Evolutionary conservation across 2,888 invertebrate species (phyloP).

Genomic region (Ormyrus pomaceus): DNA sequence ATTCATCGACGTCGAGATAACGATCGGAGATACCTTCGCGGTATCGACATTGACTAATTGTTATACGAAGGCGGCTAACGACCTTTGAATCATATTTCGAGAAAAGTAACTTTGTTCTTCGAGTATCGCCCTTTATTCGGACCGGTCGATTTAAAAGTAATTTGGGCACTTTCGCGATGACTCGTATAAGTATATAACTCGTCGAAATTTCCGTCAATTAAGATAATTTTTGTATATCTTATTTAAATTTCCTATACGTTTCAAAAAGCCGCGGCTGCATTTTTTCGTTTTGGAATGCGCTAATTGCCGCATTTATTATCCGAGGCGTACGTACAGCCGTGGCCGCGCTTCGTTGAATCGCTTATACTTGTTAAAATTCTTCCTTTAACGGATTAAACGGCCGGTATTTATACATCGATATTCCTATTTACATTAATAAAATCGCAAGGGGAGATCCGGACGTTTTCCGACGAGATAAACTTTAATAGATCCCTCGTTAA

Average conservation of each 20-base stretch:
- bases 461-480: neutral
- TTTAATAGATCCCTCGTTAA: conserved; percentile 11
- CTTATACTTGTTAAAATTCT: neutral
- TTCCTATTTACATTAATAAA: neutral
- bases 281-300: neutral
- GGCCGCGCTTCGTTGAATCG: neutral
- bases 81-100: conserved; percentile 32
- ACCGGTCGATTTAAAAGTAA: conserved; percentile 50
- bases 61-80: conserved; percentile 34
- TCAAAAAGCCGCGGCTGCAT: neutral
- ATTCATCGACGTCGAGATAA: neutral
- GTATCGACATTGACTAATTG: conserved; percentile 44
- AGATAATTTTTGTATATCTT: conserved; percentile 45
- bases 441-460: neutral
- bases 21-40: conserved; percentile 9
- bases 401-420: neutral
- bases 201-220: conserved; percentile 40
- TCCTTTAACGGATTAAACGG: neutral
- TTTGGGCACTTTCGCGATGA: conserved; percentile 46
- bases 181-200: conserved; percentile 9
- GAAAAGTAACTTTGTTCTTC: conserved; percentile 18
- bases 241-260: conserved; percentile 4
- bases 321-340: neutral
- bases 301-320: neutral
- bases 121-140: neutral